phyloP scores from a whole-genome alignment of 2,888 invertebrate species.

The Cataglyphis livida region DNA sequence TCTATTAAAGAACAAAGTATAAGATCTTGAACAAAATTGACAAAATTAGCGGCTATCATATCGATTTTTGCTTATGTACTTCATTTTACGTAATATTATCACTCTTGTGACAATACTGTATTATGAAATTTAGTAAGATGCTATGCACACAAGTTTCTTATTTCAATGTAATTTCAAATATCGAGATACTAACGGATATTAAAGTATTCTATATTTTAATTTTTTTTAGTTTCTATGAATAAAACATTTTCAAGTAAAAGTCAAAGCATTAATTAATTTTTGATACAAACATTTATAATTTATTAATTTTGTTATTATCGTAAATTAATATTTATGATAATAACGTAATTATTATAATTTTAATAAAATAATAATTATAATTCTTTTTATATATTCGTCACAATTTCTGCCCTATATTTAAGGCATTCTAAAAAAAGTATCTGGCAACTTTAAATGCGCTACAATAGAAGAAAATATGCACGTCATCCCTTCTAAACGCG shows the following conservation, averaged over 20 bases:
- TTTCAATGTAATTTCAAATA: no score
- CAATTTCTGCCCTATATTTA: not conserved
- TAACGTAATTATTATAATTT: no score
- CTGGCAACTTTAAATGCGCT: not conserved
- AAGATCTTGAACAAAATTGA: constrained; percentile 33
- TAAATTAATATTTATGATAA: no score
- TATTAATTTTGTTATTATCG: not conserved
- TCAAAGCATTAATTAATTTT: not conserved
- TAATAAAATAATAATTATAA: no score
- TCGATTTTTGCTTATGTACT: not conserved
- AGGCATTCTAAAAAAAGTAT: not conserved
- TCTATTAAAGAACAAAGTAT: constrained; percentile 44
- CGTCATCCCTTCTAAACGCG: not conserved
- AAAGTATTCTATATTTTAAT: not conserved
- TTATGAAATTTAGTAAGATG: no score
- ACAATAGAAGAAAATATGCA: not conserved
- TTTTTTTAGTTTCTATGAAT: not conserved
- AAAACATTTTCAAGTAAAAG: not conserved
- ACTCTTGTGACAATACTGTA: not conserved
- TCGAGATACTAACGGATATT: no score
- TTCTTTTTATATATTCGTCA: not conserved
- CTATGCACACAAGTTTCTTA: not conserved
- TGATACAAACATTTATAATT: not conserved
- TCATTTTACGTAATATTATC: not conserved
- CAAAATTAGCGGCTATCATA: constrained; percentile 41